Base-by-base conservation (phyloP, 2,888 invertebrate genomes). In the Drosophila mercatorum region DNA sequence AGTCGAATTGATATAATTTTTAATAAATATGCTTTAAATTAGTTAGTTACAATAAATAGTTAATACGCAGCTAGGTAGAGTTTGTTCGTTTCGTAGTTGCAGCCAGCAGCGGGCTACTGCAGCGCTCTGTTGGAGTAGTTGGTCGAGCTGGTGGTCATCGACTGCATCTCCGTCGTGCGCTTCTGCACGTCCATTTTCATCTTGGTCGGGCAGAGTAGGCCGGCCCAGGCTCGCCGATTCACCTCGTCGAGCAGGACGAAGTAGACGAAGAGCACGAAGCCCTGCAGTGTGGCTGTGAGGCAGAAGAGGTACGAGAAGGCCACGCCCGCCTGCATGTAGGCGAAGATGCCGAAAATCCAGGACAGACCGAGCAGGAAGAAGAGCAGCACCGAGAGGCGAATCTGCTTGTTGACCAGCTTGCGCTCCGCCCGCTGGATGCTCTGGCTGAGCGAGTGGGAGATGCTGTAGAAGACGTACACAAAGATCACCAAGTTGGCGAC, bases 301-400 rank as follows among this genome's bases (percentile, higher is more conserved):
- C 95, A 95, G 81, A 95, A 95, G 1, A 95, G 91, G 83, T 95
- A 95, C 0, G 95, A 94, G 92, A 95, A 95, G 14, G 94, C 81
- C n/a, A 94, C 71, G 7, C 92, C 91, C 14, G 93, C 93, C 11
- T 91, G 92, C 57, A 94, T 93, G 79, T 94, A 94, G 0, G 80
- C 94, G 92, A 56, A 95, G 83, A 77, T 75, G 10, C 95, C 95
- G 83, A 95, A 95, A 38, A 95, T 92, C 95, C 95, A 95, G 0
- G 95, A 94, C 0, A 95, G 90, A 0, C 95, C 95, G 22, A 95
- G 88, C 36, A 95, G 91, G 75, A 95, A 95, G 83, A 95, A 95
- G 60, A 95, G 91, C 78, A 95, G 92, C 68, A 95, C 92, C 0
- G 94, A 94, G 11, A 95, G 89, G 22, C 95, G 93, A 14, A 95